phyloP scores from a whole-genome alignment of 2,797 vertebrate genomes.

The Poeciliopsis presidionis region DNA sequence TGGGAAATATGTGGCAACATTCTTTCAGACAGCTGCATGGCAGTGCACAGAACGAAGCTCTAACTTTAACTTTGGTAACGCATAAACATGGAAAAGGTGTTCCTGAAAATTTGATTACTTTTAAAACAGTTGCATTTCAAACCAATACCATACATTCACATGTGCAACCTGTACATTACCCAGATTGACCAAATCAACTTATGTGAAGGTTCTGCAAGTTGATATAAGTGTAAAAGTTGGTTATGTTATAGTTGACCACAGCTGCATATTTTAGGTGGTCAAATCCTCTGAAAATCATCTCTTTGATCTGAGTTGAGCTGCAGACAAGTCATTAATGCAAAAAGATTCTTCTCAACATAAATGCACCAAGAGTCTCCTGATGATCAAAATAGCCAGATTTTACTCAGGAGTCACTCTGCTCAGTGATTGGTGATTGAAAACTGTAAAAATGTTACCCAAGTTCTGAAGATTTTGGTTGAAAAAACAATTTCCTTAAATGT shows the following conservation, averaged over 20 bases:
- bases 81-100: not conserved
- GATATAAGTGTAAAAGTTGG: not conserved
- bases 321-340: conserved; percentile 2
- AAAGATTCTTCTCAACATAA: not conserved
- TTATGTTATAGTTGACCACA: not conserved
- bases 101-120: not conserved
- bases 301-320: not conserved
- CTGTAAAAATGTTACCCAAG: not conserved
- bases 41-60: not conserved
- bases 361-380: not conserved
- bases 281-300: not conserved
- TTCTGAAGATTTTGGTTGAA: not conserved
- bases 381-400: not conserved
- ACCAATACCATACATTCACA: not conserved
- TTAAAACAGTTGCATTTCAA: not conserved
- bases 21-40: not conserved
- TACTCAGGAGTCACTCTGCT: not conserved
- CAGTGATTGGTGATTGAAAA: not conserved
- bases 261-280: not conserved
- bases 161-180: not conserved
- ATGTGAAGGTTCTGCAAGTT: not conserved
- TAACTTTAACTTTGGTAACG: not conserved
- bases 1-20: not conserved
- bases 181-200: not conserved
- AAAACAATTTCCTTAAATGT: not conserved